Base-by-base conservation (phyloP, 1,140 invertebrate species). In the Meloidogyne floridensis region DNA sequence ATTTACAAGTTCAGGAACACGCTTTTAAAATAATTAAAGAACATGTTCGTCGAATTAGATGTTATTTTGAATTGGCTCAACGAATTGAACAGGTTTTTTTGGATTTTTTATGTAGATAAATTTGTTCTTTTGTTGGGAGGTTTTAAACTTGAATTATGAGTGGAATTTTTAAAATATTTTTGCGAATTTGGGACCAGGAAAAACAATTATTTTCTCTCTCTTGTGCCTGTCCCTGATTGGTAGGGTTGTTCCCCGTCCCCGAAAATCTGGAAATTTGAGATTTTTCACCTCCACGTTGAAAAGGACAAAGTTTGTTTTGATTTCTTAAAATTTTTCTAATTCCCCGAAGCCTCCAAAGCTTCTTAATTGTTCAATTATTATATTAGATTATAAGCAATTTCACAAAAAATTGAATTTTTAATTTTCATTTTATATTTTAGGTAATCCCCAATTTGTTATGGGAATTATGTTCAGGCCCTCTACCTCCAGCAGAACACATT, bases 381-480 rank as follows among this genome's bases (percentile, higher is more conserved):
- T 43, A 59, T 69, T 56, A 20, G 32, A 1, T 32, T 32, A 32
- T 32, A 32, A 0, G 32, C 32, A 32, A 32, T 32, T 32, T 32
- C 32, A 32, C 32, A 32, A 32, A 32, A 1, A 32, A 32, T 32
- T 32, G 32, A 32, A 8, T 59, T n/a, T 77, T 47, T 59, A 2
- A 18, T 76, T 51, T 65, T 15, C 13, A 6, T 65, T 80, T 81
- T 51, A 20, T 5, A 0, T 13, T 81, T 79, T 43, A 83, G 82
- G 65, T 84, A 15, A 56, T 85, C 2, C 84, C 84, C 2, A 74
- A 65, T 18, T 51, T 85, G 8, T 79, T 85, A n/a, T 85, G 84
- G 84, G 84, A 78, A 20, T 59, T 85, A 47, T 86, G 84, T 59
- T 86, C 84, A 15, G 84, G 84, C 0, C 84, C 84, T 53, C 42